phyloP scores from a whole-genome alignment of 2,888 invertebrate genomes.

The Hymenopus coronatus region DNA sequence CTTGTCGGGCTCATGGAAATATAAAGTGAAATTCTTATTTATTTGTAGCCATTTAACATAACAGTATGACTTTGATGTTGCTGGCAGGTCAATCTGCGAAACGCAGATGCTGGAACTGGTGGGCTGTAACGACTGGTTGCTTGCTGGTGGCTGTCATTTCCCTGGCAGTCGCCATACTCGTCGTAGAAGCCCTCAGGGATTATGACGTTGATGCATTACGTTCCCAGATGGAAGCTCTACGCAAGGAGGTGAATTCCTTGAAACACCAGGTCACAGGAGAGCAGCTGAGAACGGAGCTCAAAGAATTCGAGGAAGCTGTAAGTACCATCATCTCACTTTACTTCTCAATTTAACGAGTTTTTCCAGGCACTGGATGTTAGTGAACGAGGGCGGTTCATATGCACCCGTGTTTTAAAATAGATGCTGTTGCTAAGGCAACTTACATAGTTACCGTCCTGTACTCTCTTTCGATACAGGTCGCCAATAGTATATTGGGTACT shows the following conservation, averaged over 20 bases:
- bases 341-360: too few relatives aligned
- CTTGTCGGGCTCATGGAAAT: too few relatives aligned
- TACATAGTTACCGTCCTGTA: too few relatives aligned
- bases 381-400: too few relatives aligned
- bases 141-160: background rate
- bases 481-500: too few relatives aligned
- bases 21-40: too few relatives aligned
- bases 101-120: background rate
- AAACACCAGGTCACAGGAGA: constrained; percentile 43
- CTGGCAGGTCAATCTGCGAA: background rate
- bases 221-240: constrained; percentile 9
- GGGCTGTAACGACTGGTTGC: background rate
- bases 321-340: constrained; percentile 5
- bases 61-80: too few relatives aligned
- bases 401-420: too few relatives aligned
- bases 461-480: too few relatives aligned
- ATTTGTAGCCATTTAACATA: too few relatives aligned
- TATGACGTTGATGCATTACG: background rate
- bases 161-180: constrained; percentile 5
- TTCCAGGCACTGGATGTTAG: too few relatives aligned
- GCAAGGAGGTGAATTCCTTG: constrained; percentile 41
- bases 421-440: too few relatives aligned
- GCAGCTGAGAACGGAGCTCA: constrained; percentile 43
- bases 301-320: constrained; percentile 45
- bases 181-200: constrained; percentile 3